Evolutionary conservation across 1,140 invertebrate species (phyloP).

Genomic region (Melitaea cinxia): DNA sequence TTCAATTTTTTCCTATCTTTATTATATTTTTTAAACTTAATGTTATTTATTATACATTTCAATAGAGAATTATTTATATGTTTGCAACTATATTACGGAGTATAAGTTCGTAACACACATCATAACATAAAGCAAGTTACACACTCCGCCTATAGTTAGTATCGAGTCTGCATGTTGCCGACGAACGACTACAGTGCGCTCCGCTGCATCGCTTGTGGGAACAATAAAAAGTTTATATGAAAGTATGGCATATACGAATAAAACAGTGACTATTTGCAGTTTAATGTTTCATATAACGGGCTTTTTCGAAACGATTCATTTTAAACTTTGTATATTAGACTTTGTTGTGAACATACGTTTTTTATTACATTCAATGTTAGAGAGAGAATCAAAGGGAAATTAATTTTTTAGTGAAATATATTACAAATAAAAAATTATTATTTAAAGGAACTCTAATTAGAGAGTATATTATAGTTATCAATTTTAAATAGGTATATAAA

Average conservation of each 20-base stretch:
- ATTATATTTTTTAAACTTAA: too few species aligned
- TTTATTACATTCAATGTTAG: not conserved
- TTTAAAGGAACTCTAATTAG: too few species aligned
- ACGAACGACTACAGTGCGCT: slow-evolving; percentile 1
- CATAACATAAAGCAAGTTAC: not conserved
- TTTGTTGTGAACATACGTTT: not conserved
- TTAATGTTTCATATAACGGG: slow-evolving; percentile 2
- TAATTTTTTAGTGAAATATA: too few species aligned
- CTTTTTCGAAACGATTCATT: slow-evolving; percentile 2
- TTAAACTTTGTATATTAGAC: not conserved
- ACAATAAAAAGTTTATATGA: slow-evolving; percentile 21
- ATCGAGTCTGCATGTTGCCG: not conserved
- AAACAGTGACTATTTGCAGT: not conserved
- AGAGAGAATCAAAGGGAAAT: not conserved
- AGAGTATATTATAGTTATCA: too few species aligned
- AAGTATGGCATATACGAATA: not conserved
- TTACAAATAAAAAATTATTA: too few species aligned
- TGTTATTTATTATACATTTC: too few species aligned
- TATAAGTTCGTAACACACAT: not conserved
- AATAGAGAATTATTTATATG: too few species aligned
- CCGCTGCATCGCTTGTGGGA: slow-evolving; percentile 9
- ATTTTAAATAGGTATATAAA: too few species aligned
- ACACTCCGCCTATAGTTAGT: not conserved
- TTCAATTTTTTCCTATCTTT: too few species aligned
- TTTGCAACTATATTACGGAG: not conserved